These are phyloP conservation scores for Trichonephila clavipes DNA, from an alignment of 1,140 invertebrate species.

Conservation along the genomic window DNA sequence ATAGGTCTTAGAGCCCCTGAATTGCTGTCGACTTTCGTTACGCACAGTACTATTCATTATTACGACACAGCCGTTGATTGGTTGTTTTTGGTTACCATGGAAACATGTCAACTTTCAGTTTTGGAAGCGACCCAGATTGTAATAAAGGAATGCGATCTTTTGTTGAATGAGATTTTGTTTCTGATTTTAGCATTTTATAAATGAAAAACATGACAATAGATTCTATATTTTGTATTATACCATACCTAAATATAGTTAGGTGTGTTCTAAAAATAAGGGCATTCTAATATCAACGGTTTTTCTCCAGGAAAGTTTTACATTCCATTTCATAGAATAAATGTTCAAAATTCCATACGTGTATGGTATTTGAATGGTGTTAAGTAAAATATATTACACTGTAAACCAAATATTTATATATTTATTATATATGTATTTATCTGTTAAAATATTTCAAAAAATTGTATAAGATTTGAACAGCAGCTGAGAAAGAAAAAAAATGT, in stretches of 20 bases:
- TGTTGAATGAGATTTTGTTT: conserved; percentile 44
- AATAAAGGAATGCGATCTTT: conserved; percentile 38
- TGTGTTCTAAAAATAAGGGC: neutral
- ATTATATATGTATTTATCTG: too few relatives aligned
- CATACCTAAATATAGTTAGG: neutral
- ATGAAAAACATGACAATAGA: neutral
- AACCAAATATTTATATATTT: too few relatives aligned
- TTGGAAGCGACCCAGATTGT: conserved; percentile 43
- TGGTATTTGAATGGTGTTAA: too few relatives aligned
- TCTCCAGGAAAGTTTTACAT: neutral
- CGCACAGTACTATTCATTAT: conserved; percentile 61
- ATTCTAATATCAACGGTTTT: neutral
- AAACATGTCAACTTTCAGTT: conserved; percentile 33
- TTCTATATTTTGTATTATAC: too few relatives aligned
- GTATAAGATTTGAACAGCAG: too few relatives aligned
- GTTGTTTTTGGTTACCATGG: conserved; percentile 38
- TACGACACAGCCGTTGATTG: conserved; percentile 22
- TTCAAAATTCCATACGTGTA: too few relatives aligned
- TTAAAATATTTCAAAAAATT: too few relatives aligned
- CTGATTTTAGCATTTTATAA: neutral
- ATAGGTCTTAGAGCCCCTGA: neutral
- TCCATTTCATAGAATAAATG: too few relatives aligned
- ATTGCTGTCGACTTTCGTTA: conserved; percentile 17
- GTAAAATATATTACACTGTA: too few relatives aligned
- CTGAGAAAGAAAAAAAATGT: too few relatives aligned